Percentiles rank a stretch among this genome's conserved stretches.
Conservation (phyloP, 1,140 invertebrate genomes). For the Nebria ingens region DNA sequence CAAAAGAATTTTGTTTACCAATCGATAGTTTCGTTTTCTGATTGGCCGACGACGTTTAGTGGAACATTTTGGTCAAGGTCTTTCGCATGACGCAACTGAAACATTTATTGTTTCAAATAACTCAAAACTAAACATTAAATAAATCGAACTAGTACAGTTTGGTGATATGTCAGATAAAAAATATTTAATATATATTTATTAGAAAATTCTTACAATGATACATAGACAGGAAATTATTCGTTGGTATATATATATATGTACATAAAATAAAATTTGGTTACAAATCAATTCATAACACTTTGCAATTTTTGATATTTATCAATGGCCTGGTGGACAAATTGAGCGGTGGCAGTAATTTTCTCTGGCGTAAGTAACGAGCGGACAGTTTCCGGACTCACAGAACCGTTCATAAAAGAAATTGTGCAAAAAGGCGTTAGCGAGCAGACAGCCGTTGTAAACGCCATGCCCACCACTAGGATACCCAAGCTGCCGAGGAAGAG, state of each 20-base stretch:
- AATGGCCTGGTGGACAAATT: conserved; percentile 51
- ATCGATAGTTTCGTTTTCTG: not conserved
- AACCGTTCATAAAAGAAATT: conserved; percentile 41
- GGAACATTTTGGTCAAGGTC: not conserved
- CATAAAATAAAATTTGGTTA: too few relatives aligned
- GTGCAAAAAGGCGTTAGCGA: conserved; percentile 53
- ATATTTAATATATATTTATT: too few relatives aligned
- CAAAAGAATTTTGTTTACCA: not conserved
- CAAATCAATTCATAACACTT: too few relatives aligned
- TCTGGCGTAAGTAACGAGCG: conserved; percentile 39
- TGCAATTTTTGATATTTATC: conserved; percentile 51
- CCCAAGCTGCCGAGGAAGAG: conserved; percentile 42
- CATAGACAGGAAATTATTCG: too few relatives aligned
- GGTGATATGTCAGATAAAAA: too few relatives aligned
- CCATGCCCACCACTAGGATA: conserved; percentile 30
- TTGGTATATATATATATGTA: too few relatives aligned
- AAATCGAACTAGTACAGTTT: too few relatives aligned
- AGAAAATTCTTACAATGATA: too few relatives aligned
- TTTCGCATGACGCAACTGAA: too few relatives aligned
- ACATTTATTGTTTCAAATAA: too few relatives aligned
- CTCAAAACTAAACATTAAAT: too few relatives aligned
- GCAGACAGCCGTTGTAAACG: conserved; percentile 47
- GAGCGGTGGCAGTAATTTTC: conserved; percentile 45
- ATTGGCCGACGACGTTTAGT: not conserved
- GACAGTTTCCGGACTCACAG: conserved; percentile 29